phyloP scores from a whole-genome alignment of 2,797 vertebrate species.

The Helostoma temminkii region DNA sequence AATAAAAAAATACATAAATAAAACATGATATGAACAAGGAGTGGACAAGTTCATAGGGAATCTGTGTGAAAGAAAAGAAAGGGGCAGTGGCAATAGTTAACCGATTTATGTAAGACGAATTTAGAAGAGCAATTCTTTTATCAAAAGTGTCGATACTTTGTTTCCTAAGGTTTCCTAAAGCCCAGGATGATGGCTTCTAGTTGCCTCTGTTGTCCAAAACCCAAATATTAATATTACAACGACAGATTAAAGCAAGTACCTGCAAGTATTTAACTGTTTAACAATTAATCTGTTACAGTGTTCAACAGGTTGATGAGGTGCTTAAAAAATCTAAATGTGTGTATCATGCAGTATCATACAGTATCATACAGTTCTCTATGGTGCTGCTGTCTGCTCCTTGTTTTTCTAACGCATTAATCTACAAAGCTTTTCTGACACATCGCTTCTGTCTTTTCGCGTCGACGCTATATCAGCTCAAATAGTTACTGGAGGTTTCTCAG shows the following conservation, averaged over 20 bases:
- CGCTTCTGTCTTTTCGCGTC: slow-evolving; percentile 45
- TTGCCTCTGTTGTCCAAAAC: neutral
- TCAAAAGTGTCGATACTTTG: neutral
- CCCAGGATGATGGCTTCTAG: neutral
- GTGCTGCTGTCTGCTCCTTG: slow-evolving; percentile 46
- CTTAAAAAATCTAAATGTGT: neutral
- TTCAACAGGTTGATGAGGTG: neutral
- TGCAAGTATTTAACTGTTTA: neutral
- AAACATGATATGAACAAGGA: slow-evolving; percentile 22
- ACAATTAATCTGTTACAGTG: neutral
- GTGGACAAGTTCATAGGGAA: slow-evolving; percentile 20
- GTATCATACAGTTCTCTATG: neutral
- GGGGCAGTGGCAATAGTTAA: neutral
- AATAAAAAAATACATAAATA: slow-evolving; percentile 31
- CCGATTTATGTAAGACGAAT: neutral
- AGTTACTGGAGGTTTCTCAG: slow-evolving; percentile 34
- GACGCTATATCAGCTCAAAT: slow-evolving; percentile 25
- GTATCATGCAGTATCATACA: no score
- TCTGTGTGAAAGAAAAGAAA: neutral
- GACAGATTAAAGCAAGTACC: neutral
- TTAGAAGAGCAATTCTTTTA: neutral
- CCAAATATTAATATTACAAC: neutral
- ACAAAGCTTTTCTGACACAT: slow-evolving; percentile 36
- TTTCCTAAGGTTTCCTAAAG: neutral
- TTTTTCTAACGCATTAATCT: slow-evolving; percentile 30